Percentiles rank a stretch among this genome's conserved stretches.
Evolutionary conservation across 1,140 invertebrate genomes (phyloP).

Genomic region (Drosophila lacteicornis): DNA sequence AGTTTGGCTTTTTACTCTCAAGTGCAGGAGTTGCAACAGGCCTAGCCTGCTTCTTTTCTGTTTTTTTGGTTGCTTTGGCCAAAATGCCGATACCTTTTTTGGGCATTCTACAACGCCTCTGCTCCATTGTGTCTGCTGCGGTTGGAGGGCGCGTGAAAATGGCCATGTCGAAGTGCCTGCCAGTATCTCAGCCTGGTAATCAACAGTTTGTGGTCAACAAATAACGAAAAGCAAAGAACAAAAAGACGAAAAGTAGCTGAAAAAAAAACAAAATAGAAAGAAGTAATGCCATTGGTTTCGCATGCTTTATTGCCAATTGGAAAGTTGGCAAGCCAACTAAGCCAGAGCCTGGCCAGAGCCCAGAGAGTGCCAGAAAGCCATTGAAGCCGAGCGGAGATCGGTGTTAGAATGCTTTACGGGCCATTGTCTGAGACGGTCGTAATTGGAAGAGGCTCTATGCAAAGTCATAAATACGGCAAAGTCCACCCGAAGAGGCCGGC

Average conservation of each 20-base stretch:
- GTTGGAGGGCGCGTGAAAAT: conserved; percentile 77
- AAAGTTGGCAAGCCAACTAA: conserved; percentile 69
- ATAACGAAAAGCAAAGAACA: conserved; percentile 29
- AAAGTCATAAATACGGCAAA: conserved; percentile 67
- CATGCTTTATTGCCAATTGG: conserved; percentile 83
- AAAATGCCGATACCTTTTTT: conserved; percentile 71
- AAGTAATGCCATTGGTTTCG: conserved; percentile 73
- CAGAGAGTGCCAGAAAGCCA: conserved; percentile 54
- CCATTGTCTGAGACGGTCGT: conserved; percentile 73
- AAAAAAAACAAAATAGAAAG: conserved; percentile 31
- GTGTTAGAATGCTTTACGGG: conserved; percentile 81
- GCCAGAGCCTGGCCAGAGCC: conserved; percentile 9
- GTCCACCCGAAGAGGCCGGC: conserved; percentile 5
- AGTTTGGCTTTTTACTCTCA: too few relatives aligned
- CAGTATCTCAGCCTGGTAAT: conserved; percentile 71
- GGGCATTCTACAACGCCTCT: conserved; percentile 79
- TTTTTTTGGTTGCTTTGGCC: conserved; percentile 17
- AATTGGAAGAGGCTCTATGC: conserved; percentile 68
- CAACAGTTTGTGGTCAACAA: conserved; percentile 80
- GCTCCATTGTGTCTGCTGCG: conserved; percentile 62
- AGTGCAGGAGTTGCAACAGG: too few relatives aligned
- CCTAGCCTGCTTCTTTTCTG: too few relatives aligned
- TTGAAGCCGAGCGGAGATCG: conserved; percentile 51
- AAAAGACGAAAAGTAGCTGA: background rate
- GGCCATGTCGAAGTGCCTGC: conserved; percentile 50